phyloP scores from a whole-genome alignment of 2,113 vertebrate genomes.

The Turnix velox region DNA sequence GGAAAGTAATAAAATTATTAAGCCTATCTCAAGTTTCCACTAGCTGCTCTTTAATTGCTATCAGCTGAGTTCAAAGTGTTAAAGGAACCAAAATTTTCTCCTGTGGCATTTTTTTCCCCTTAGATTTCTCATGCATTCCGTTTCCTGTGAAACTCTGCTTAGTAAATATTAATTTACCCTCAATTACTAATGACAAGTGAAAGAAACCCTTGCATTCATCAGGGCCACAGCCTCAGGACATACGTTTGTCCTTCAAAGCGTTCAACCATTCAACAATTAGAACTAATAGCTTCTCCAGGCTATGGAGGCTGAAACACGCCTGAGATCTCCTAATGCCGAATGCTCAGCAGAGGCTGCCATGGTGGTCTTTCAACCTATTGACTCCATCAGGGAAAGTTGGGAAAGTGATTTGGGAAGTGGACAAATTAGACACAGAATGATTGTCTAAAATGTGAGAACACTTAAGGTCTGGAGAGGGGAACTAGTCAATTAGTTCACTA shows the following conservation, averaged over 20 bases:
- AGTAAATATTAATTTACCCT: conserved; percentile 75
- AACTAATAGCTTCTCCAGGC: conserved; percentile 78
- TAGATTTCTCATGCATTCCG: conserved; percentile 34
- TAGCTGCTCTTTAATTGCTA: not conserved
- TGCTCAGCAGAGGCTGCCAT: not conserved
- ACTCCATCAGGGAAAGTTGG: conserved; percentile 56
- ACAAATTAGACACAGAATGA: conserved; percentile 17
- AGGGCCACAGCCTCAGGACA: conserved; percentile 62
- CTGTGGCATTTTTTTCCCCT: not conserved
- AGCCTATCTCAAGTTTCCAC: not conserved
- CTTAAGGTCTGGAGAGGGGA: not conserved
- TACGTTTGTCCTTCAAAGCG: conserved; percentile 75
- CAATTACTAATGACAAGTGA: conserved; percentile 81
- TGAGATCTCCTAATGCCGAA: not conserved
- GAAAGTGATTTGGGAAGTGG: conserved; percentile 70
- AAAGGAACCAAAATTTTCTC: conserved; percentile 8
- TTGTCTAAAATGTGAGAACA: conserved; percentile 35
- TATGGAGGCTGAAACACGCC: conserved; percentile 15
- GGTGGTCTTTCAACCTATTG: conserved; percentile 47
- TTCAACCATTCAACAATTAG: conserved; percentile 78
- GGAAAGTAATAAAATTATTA: not conserved
- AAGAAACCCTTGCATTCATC: conserved; percentile 72
- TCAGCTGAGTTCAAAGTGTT: conserved; percentile 30
- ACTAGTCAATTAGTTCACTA: conserved; percentile 18
- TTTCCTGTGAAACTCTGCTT: conserved; percentile 70